Percentiles rank a stretch among this genome's conserved stretches.
Evolutionary conservation across 2,888 invertebrate species (phyloP).

Genomic region (Netelia melanura): DNA sequence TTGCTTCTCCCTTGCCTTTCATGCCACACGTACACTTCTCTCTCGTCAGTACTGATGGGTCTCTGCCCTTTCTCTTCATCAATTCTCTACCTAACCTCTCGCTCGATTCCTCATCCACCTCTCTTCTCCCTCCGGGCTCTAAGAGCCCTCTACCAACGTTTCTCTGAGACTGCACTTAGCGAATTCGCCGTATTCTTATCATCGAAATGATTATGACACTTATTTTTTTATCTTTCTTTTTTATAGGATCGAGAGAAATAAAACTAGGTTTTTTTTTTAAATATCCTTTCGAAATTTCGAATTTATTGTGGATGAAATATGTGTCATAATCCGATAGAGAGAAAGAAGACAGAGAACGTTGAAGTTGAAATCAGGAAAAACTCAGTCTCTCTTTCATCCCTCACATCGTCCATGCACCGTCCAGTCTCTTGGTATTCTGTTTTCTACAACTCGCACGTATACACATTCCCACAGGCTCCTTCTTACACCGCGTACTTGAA

Average conservation of each 20-base stretch:
- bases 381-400: conserved; percentile 33
- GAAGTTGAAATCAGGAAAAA: conserved; percentile 40
- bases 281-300: too few species aligned
- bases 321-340: conserved; percentile 1
- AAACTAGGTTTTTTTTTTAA: too few species aligned
- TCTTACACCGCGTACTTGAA: conserved; percentile 37
- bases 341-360: not conserved
- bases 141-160: conserved; percentile 68
- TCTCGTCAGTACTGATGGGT: conserved; percentile 68
- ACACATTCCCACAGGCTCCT: conserved; percentile 35
- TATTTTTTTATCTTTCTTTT: not conserved
- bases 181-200: conserved; percentile 78
- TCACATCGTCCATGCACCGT: conserved; percentile 28
- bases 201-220: conserved; percentile 70
- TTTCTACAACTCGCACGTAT: conserved; percentile 18
- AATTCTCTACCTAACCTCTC: conserved; percentile 61
- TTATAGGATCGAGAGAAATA: too few species aligned
- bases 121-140: conserved; percentile 74
- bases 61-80: conserved; percentile 74
- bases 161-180: conserved; percentile 79
- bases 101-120: conserved; percentile 32
- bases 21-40: conserved; percentile 62
- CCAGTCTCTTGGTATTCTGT: conserved; percentile 35
- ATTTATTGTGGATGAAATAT: not conserved
- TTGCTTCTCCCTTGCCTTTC: conserved; percentile 52